These are phyloP conservation scores for Siderastrea siderea DNA, from an alignment of 92 coral and sea anemone species.

Conservation along the genomic window DNA sequence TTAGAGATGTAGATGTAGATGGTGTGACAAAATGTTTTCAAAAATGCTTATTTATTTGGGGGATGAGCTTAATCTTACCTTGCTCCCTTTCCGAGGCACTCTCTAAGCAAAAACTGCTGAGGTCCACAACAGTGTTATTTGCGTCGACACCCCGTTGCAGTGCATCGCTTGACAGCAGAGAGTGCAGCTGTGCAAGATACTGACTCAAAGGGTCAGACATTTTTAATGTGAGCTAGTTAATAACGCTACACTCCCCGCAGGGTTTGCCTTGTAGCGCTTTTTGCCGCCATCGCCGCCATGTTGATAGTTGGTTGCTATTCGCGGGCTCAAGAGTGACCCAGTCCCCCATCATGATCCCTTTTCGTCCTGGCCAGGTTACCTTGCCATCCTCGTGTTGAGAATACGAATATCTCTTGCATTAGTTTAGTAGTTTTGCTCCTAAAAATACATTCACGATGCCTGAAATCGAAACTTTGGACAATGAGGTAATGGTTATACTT, in stretches of 20 bases:
- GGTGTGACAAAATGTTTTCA: too few species aligned
- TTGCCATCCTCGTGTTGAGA: constrained; percentile 8
- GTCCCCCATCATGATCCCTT: not conserved
- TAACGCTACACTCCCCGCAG: not conserved
- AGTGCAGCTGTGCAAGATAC: constrained; percentile 77
- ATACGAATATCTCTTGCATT: too few species aligned
- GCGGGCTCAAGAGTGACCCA: not conserved
- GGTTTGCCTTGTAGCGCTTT: not conserved
- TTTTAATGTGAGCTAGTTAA: not conserved
- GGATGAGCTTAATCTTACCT: constrained; percentile 58
- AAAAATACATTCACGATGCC: constrained; percentile 44
- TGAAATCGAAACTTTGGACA: constrained; percentile 58
- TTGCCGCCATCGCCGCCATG: not conserved
- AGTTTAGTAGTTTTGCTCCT: not conserved
- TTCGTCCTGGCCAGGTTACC: constrained; percentile 23
- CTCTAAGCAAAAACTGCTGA: constrained; percentile 79
- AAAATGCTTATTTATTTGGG: not conserved
- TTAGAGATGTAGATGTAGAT: too few species aligned
- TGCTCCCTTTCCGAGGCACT: constrained; percentile 76
- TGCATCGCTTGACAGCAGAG: constrained; percentile 61
- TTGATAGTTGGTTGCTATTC: not conserved
- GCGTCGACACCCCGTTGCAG: constrained; percentile 87
- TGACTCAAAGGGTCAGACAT: constrained; percentile 86
- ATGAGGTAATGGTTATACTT: constrained; percentile 12
- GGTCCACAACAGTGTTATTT: constrained; percentile 76